These are phyloP conservation scores for Coboldia fuscipes DNA, from an alignment of 1,140 invertebrate genomes.

Conservation along the genomic window DNA sequence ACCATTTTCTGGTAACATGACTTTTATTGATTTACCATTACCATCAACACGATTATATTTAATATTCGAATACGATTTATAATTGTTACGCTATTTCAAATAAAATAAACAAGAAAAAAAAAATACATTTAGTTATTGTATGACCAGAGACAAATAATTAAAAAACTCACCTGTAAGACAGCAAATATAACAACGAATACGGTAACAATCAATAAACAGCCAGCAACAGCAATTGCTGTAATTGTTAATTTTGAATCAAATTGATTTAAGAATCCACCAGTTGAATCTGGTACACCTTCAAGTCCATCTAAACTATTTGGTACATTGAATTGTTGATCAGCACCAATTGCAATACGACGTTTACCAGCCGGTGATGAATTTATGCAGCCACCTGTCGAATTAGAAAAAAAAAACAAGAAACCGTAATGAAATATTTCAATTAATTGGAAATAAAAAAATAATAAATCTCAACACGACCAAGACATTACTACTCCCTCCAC, in stretches of 20 bases:
- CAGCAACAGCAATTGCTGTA: conserved; percentile 37
- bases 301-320: too few species aligned
- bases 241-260: conserved; percentile 25
- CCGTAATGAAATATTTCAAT: neutral
- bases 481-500: too few species aligned
- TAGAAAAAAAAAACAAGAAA: conserved; percentile 1
- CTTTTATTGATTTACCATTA: too few species aligned
- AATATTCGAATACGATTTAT: too few species aligned
- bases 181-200: conserved; percentile 43
- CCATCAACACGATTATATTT: too few species aligned
- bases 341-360: conserved; percentile 38
- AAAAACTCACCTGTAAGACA: conserved; percentile 33
- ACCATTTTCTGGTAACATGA: too few species aligned
- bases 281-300: conserved; percentile 14
- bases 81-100: too few species aligned
- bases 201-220: conserved; percentile 37
- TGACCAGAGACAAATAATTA: neutral
- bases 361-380: conserved; percentile 53
- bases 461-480: neutral
- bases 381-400: conserved; percentile 34
- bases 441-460: conserved; percentile 1
- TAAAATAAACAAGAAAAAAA: neutral
- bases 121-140: neutral
- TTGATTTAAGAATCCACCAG: conserved; percentile 9
- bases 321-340: conserved; percentile 25